Percentiles rank a stretch among this genome's conserved stretches.
These are phyloP conservation scores for Drosophila melanica DNA, from an alignment of 1,140 invertebrate species.

Conservation along the genomic window DNA sequence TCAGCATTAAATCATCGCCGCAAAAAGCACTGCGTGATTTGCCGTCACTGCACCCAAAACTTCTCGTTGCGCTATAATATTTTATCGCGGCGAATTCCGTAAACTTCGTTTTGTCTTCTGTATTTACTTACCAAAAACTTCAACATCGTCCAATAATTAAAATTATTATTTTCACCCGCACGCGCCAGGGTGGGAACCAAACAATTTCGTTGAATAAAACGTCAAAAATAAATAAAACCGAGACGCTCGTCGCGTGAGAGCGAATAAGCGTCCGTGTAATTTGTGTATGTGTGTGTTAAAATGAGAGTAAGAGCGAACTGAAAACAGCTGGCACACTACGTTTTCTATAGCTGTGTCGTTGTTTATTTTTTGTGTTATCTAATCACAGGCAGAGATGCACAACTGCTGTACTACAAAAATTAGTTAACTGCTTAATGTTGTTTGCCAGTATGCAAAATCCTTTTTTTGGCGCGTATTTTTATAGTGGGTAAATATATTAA, in stretches of 20 bases:
- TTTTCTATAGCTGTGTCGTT: constrained; percentile 23
- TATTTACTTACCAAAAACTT: constrained; percentile 66
- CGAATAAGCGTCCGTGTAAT: neutral
- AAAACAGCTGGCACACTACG: constrained; percentile 66
- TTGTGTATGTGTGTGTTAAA: constrained; percentile 10
- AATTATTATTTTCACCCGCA: constrained; percentile 53
- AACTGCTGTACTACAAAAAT: neutral
- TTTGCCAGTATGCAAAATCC: neutral
- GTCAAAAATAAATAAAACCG: constrained; percentile 20
- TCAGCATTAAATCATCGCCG: constrained; percentile 53
- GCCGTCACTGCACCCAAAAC: neutral
- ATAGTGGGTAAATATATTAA: neutral
- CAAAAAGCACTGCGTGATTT: constrained; percentile 42
- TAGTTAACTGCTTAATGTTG: constrained; percentile 5
- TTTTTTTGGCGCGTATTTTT: neutral
- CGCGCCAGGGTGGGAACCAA: constrained; percentile 57
- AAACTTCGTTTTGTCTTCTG: constrained; percentile 11
- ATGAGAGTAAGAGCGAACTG: constrained; percentile 1
- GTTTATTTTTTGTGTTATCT: constrained; percentile 30
- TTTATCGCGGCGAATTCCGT: neutral
- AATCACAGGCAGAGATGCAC: constrained; percentile 15
- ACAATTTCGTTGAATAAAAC: constrained; percentile 34
- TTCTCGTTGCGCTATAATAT: neutral
- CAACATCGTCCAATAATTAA: constrained; percentile 59
- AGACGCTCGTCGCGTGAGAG: constrained; percentile 30